Evolutionary conservation across 2,888 invertebrate genomes (phyloP).

Genomic region (Platycnemis pennipes): DNA sequence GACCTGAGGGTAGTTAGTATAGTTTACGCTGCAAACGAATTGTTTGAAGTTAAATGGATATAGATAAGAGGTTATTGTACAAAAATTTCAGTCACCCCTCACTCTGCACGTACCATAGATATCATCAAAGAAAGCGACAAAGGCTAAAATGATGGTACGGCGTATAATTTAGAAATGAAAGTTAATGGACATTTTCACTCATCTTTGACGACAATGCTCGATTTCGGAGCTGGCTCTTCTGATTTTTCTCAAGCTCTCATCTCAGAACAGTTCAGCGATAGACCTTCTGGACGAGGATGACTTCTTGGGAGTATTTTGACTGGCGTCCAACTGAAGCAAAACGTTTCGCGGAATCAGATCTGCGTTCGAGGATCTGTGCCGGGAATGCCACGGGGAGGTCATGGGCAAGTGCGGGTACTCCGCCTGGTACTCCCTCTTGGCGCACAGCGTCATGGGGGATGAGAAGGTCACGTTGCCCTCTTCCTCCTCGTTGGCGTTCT

Average conservation of each 20-base stretch:
- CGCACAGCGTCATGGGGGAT: constrained; percentile 75
- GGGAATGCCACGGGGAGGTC: constrained; percentile 80
- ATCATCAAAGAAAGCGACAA: neutral
- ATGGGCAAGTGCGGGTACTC: constrained; percentile 81
- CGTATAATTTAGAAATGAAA: neutral
- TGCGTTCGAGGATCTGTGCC: constrained; percentile 79
- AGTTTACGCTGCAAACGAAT: neutral
- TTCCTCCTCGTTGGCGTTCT: constrained; percentile 52
- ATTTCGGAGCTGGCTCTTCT: too few species aligned
- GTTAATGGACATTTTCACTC: neutral
- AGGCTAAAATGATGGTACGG: neutral
- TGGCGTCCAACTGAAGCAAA: constrained; percentile 73
- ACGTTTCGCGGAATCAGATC: constrained; percentile 80
- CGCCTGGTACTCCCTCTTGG: constrained; percentile 80
- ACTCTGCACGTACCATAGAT: neutral
- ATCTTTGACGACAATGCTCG: neutral
- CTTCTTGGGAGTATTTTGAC: neutral
- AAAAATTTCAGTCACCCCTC: neutral
- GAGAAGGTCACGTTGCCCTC: constrained; percentile 68
- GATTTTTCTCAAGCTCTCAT: too few species aligned
- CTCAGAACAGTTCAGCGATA: neutral
- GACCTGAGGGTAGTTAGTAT: neutral
- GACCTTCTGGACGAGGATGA: neutral
- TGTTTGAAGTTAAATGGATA: neutral
- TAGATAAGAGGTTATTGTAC: neutral